Evolutionary conservation across 1,140 invertebrate genomes (phyloP), one percentile per base, ranked within the genome.

Genomic region (Apocrypta bakeri): DNA sequence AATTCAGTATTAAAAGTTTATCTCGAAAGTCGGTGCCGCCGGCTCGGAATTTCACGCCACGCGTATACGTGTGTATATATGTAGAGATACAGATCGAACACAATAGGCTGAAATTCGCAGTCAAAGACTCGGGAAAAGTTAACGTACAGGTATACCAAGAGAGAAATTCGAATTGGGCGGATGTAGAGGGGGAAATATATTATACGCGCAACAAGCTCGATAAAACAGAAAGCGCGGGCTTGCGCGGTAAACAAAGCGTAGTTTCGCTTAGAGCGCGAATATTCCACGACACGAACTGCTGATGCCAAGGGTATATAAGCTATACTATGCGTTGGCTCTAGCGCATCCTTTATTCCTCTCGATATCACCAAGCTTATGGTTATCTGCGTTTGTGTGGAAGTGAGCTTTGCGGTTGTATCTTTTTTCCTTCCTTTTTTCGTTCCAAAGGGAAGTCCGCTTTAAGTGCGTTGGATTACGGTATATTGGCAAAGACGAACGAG

Each of bases 1-100:
- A 74, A 81, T 81, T 27, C 72, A 33, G 61, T 27, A 25, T 64
- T 81, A 81, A 81, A 74, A 74, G 71, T 81, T 74, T 74, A 66
- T 81, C 37, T 48, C 0, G 14, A 64, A 73, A 74, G 69, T 79
- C 75, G 48, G 63, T 31, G 21, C 56, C 42, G 42, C 48, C 73
- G 40, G 42, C 27, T 24, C 69, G 64, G 66, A 71, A 79, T 69
- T 79, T 29, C 17, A n/a, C 25, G 17, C 72, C 2, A 17, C 42
- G 72, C 11, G 6, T 56, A 8, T 7, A 25, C 17, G 2, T 31
- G 17, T 17, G n/a, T 17, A 29, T 9, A 25, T 6, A 56, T 17
- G 6, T 6, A n/a, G 6, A 4, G 17, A 1, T 0, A 17, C 48
- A 6, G 14, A 48, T 6, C 17, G 48, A 69, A 3, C 29, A 27